Conservation (phyloP, 2,888 invertebrate species). For the Caenorhabditis auriculariae region DNA sequence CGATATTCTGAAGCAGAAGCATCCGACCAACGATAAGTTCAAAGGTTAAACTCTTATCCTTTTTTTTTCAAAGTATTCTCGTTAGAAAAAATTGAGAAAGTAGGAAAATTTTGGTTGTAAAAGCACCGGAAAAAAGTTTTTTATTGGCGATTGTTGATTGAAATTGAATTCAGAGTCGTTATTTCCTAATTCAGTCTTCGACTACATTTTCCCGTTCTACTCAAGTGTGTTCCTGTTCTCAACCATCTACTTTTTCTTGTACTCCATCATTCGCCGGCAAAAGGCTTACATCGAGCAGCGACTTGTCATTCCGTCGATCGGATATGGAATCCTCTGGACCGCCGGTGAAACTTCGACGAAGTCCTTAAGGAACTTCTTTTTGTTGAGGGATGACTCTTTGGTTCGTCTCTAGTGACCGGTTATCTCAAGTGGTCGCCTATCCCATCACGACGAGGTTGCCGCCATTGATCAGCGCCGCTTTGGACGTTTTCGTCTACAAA, state of each 20-base stretch:
- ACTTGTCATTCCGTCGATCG: slow-evolving; percentile 49
- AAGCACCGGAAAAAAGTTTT: background rate
- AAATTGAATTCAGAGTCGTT: background rate
- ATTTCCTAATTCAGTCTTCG: slow-evolving; percentile 43
- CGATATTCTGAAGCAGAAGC: slow-evolving; percentile 44
- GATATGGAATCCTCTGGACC: slow-evolving; percentile 52
- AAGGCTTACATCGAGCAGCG: slow-evolving; percentile 36
- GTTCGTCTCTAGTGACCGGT: slow-evolving; percentile 66
- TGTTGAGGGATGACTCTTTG: slow-evolving; percentile 63
- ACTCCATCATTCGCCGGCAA: slow-evolving; percentile 41
- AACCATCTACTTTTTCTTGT: slow-evolving; percentile 51
- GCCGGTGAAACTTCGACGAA: too few species aligned
- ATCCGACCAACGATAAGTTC: slow-evolving; percentile 32
- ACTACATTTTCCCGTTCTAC: slow-evolving; percentile 59
- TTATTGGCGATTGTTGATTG: background rate
- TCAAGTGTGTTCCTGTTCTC: slow-evolving; percentile 55
- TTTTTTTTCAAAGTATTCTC: background rate
- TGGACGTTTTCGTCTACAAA: slow-evolving; percentile 53
- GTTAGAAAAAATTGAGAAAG: too few species aligned
- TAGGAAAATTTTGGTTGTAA: background rate
- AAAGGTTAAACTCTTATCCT: slow-evolving; percentile 13
- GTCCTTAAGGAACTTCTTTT: too few species aligned
- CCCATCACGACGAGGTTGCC: slow-evolving; percentile 66
- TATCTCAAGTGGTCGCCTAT: slow-evolving; percentile 67
- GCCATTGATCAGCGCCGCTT: slow-evolving; percentile 53